Evolutionary conservation across 2,888 invertebrate genomes (phyloP), one percentile per base, ranked within the genome.

Genomic region (Metallyticus violacea): DNA sequence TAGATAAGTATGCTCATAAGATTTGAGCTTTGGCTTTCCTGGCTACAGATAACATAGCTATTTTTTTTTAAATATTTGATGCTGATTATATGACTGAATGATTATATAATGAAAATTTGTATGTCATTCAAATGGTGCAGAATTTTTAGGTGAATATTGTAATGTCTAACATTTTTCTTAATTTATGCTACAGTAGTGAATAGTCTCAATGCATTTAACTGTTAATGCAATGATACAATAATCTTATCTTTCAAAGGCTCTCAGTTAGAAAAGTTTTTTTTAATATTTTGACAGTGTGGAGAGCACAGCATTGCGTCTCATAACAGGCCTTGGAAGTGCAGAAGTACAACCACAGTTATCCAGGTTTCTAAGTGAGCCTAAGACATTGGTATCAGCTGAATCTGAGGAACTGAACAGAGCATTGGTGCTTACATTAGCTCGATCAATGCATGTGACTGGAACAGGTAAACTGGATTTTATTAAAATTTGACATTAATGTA

Each of bases 331-430:
- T 86, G 98, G 98, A n/a, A 98, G 97, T 89, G 96, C 97, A 0
- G 99, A 99, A 90, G 97, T 99, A 0, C 98, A 99, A 90, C 96
- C 98, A 0, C 98, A 98, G 91, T 93, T 99, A 89, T 97, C 98
- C 0, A 94, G 98, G 78, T 97, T 97, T 90, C 94, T 98, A n/a
- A 96, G 95, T 25, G 99, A 99, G 90, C 96, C 97, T 0, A 99
- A 99, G 92, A 96, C 97, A 0, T 94, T 98, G 0, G 96, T 99
- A 0, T 98, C 98, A 0, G 96, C 96, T 0, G 99, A 99, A 92
- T 98, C 98, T 1, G 99, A 99, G 91, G 99, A 99, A 91, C 92
- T 99, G 15, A 99, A 99, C 91, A 93, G 98, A 86, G 97, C 97
- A 0, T 92, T 99, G n/a, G 98, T 99, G 1, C 93, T 99, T 26